Evolutionary conservation across 2,888 invertebrate species (phyloP).

Genomic region (Thereva nobilitata): DNA sequence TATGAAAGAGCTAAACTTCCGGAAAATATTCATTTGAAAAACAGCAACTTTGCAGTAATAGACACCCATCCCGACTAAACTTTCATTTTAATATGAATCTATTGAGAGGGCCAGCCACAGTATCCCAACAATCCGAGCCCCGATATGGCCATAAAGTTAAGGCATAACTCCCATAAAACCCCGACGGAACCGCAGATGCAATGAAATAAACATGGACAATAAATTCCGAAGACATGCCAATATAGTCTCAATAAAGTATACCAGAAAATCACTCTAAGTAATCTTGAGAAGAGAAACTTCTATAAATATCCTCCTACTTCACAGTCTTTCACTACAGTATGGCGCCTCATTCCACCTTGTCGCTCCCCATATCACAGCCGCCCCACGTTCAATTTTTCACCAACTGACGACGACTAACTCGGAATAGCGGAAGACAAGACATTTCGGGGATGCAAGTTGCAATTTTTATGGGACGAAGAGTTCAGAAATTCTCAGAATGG

Average conservation of each 20-base stretch:
- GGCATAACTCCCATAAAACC: constrained; percentile 30
- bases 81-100: constrained; percentile 4
- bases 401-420: constrained; percentile 31
- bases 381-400: constrained; percentile 26
- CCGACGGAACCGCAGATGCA: constrained; percentile 32
- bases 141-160: constrained; percentile 32
- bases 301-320: constrained; percentile 30
- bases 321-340: constrained; percentile 3
- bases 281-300: constrained; percentile 24
- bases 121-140: no score
- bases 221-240: constrained; percentile 29
- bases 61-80: neutral
- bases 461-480: constrained; percentile 14
- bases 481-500: neutral
- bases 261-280: constrained; percentile 29
- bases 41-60: no score
- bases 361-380: constrained; percentile 1
- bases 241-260: constrained; percentile 28
- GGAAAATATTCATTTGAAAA: no score
- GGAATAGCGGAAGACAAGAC: constrained; percentile 28
- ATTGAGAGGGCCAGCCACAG: neutral
- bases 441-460: constrained; percentile 29
- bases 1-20: no score
- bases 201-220: constrained; percentile 33
- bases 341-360: constrained; percentile 3